Evolutionary conservation across 2,113 vertebrate genomes (phyloP).

Genomic region (Syngnathus typhle): DNA sequence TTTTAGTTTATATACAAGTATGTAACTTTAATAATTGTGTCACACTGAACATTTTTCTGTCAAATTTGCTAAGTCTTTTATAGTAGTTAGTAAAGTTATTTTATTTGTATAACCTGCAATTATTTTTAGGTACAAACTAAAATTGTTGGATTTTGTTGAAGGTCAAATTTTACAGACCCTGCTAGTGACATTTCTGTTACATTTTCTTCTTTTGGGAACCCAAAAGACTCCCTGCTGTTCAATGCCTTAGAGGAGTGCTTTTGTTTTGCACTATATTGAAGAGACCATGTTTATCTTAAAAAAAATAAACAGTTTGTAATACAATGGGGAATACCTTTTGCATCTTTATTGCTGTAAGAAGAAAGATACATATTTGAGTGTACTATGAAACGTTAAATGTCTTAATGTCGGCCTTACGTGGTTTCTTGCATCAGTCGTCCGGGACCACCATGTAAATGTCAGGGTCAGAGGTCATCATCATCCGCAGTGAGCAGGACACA

Average conservation of each 20-base stretch:
- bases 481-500: conserved; percentile 36
- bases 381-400: no score
- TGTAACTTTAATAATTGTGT: background rate
- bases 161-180: background rate
- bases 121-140: background rate
- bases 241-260: background rate
- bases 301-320: background rate
- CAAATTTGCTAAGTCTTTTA: background rate
- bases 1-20: background rate
- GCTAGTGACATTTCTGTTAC: background rate
- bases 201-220: background rate
- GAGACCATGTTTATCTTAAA: background rate
- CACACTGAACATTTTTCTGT: background rate
- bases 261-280: background rate
- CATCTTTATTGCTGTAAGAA: conserved; percentile 1
- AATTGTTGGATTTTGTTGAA: background rate
- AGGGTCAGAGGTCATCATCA: conserved; percentile 35
- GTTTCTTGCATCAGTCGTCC: conserved; percentile 43
- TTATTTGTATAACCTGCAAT: background rate
- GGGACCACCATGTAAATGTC: conserved; percentile 42
- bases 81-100: background rate
- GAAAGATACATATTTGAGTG: conserved; percentile 9
- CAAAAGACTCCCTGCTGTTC: background rate
- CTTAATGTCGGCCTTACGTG: conserved; percentile 25
- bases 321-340: no score